A percentile compares a stretch with the other conserved stretches of the same genome.
Conservation (phyloP, 2,888 invertebrate species). For the Sclerodermus sp. region DNA sequence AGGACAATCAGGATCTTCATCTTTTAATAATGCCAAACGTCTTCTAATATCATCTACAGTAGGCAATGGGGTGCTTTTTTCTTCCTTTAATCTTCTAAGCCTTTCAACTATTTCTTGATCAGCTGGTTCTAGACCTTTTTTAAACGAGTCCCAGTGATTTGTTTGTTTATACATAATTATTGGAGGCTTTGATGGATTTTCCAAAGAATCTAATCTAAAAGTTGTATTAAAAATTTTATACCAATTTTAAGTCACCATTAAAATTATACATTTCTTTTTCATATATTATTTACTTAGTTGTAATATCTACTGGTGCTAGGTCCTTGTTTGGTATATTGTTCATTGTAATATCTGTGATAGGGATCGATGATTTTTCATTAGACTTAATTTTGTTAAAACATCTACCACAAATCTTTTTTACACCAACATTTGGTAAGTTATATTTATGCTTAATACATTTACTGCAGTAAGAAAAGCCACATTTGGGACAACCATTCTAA, state of each 20-base stretch:
- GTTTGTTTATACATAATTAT: constrained; percentile 61
- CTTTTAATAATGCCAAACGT: constrained; percentile 71
- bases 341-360: constrained; percentile 3
- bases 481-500: constrained; percentile 82
- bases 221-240: background rate
- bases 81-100: constrained; percentile 69
- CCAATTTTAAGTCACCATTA: background rate
- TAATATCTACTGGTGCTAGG: constrained; percentile 43
- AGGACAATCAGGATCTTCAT: constrained; percentile 55
- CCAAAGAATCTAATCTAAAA: constrained; percentile 60
- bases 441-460: constrained; percentile 77
- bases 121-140: constrained; percentile 58
- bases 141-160: constrained; percentile 46
- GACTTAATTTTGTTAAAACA: constrained; percentile 57
- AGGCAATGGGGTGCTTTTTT: constrained; percentile 59
- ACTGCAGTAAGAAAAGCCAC: constrained; percentile 81
- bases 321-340: constrained; percentile 22
- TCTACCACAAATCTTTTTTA: constrained; percentile 69
- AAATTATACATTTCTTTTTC: background rate
- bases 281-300: constrained; percentile 31
- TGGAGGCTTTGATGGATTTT: constrained; percentile 62
- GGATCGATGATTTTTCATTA: background rate
- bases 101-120: constrained; percentile 70
- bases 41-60: constrained; percentile 68
- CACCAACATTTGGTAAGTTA: constrained; percentile 65